Evolutionary conservation across 2,888 invertebrate species (phyloP), one percentile per base, ranked within the genome.

Genomic region (Dolichomitus sp.): DNA sequence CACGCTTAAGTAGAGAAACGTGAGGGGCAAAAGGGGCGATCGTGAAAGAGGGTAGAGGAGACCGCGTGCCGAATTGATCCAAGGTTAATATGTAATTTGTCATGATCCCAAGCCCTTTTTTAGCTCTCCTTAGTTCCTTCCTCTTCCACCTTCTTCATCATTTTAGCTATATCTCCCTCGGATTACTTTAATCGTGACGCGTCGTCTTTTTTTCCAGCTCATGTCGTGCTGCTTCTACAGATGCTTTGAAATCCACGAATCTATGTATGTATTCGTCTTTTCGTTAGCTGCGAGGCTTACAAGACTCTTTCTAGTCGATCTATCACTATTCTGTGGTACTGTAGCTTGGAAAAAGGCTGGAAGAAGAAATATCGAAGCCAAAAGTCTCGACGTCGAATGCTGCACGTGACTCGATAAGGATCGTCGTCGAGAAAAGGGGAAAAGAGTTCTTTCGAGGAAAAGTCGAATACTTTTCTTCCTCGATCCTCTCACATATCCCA

Each of bases 31-130:
- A 19, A 23, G 57, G 7, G 59, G 48, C 11, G 11, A 12, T 6
- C 6, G 59, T 27, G 17, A 37, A 42, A 11, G 57, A 54, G 54
- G 65, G 23, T 50, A 52, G 48, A n/a, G 33, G 27, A 50, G 63
- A 40, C 65, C 42, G 48, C 40, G 59, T 19, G 57, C 63, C 59
- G 50, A 80, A 79, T 75, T 75, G 65, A 77, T 81, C 72, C 76
- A 68, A 76, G 80, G 72, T 68, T 83, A 77, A 77, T 80, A 68
- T 72, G 66, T 76, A 72, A 80, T 83, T 83, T 76, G 72, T 76
- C 81, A 69, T 68, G 72, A 77, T 54, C 30, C 52, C 23, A 40
- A 57, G 69, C 54, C 42, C 42, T 33, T 37, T 45, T 68, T 33
- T 45, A 23, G 17, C 63, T 4, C 63, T 37, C 42, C 52, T 40